Conservation (phyloP, 2,888 invertebrate genomes). For the Blomia tropicalis region DNA sequence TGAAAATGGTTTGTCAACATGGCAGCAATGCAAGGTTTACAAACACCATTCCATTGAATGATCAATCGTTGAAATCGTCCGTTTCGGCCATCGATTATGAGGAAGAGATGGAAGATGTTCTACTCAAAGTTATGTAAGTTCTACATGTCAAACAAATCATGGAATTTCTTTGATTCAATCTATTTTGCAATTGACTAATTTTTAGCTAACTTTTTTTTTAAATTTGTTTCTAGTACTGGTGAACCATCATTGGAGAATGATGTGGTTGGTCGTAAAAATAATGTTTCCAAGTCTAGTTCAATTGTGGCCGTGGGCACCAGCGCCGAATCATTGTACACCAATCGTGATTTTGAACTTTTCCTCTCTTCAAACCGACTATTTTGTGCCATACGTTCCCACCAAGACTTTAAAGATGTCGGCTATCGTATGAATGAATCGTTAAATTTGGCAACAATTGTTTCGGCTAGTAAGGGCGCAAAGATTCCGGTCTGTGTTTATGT, state of each 20-base stretch:
- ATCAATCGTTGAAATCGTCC: neutral
- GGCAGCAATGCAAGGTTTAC: neutral
- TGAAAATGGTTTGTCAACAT: conserved; percentile 1
- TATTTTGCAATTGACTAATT: neutral
- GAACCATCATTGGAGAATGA: neutral
- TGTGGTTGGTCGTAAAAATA: too few relatives aligned
- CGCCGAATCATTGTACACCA: neutral
- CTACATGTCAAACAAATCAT: too few relatives aligned
- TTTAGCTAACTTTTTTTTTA: neutral
- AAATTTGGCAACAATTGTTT: neutral
- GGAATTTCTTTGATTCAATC: too few relatives aligned
- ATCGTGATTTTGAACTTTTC: conserved; percentile 5
- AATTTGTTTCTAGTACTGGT: neutral
- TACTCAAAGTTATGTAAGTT: neutral
- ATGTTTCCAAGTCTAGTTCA: neutral
- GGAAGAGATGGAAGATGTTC: neutral
- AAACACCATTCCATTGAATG: neutral
- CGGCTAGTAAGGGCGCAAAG: neutral
- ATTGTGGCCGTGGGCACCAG: neutral
- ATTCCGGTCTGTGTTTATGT: neutral
- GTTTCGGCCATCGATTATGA: neutral
- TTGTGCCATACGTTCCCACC: neutral
- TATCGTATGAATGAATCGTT: neutral
- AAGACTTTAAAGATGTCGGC: neutral
- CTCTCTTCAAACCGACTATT: conserved; percentile 1